A percentile compares a stretch with the other conserved stretches of the same genome.
phyloP scores from a whole-genome alignment of 2,888 invertebrate species.

The Himalopsyche japonica region DNA sequence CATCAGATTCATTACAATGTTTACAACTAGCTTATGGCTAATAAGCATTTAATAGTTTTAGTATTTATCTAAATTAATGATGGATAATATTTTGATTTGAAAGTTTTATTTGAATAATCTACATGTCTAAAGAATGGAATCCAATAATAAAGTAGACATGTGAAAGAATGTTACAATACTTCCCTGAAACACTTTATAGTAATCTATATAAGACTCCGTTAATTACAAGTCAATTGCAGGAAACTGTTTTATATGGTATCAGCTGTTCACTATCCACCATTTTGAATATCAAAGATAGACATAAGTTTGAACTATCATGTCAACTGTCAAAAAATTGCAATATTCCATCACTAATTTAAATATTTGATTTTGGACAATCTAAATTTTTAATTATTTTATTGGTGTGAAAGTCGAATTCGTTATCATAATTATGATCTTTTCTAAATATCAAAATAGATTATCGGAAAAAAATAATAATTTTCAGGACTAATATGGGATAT shows the following conservation, averaged over 20 bases:
- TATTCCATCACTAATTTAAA: neutral
- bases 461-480: neutral
- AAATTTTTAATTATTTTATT: neutral
- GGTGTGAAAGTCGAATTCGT: neutral
- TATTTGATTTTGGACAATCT: neutral
- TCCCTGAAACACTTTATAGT: too few relatives aligned
- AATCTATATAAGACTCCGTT: too few relatives aligned
- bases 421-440: too few relatives aligned
- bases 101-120: too few relatives aligned
- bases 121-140: too few relatives aligned
- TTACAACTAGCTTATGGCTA: neutral
- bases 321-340: neutral
- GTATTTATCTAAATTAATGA: neutral
- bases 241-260: too few relatives aligned
- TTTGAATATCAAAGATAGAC: too few relatives aligned
- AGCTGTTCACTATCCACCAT: too few relatives aligned
- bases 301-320: too few relatives aligned
- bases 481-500: neutral
- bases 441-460: neutral
- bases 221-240: too few relatives aligned
- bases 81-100: neutral
- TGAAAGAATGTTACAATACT: too few relatives aligned
- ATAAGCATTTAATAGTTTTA: neutral
- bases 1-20: constrained; percentile 7
- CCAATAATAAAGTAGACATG: too few relatives aligned